Percentiles rank a stretch among this genome's conserved stretches.
Conservation (phyloP, 2,797 vertebrate genomes). For the Spinibarbus caldwelli region DNA sequence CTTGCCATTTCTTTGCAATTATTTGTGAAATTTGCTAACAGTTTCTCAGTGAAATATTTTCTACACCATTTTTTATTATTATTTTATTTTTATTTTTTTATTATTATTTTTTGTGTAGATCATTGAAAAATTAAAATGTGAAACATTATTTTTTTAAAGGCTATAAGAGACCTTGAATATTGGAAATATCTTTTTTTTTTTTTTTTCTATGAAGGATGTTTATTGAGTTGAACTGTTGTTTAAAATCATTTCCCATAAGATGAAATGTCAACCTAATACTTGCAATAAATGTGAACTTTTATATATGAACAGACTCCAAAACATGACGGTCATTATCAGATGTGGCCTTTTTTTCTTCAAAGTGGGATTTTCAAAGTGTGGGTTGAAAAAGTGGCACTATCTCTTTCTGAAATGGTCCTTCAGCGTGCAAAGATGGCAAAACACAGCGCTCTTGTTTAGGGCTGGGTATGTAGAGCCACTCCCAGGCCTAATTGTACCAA, state of each 20-base stretch:
- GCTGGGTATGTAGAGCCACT: conserved; percentile 75
- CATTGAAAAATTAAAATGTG: background rate
- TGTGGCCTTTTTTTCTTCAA: background rate
- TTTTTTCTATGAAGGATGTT: background rate
- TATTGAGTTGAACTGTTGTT: background rate
- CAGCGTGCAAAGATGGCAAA: conserved; percentile 76
- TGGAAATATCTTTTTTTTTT: too few species aligned
- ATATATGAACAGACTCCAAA: background rate
- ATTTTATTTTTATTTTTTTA: too few species aligned
- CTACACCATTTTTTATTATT: too few species aligned
- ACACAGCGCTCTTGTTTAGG: conserved; percentile 81
- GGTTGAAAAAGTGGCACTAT: background rate
- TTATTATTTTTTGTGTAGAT: too few species aligned
- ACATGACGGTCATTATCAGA: background rate
- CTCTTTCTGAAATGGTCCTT: conserved; percentile 64
- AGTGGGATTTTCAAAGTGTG: background rate
- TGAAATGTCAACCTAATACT: too few species aligned
- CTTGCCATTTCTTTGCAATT: too few species aligned
- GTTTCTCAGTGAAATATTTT: background rate
- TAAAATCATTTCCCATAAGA: background rate
- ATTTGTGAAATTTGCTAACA: background rate
- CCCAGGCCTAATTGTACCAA: conserved; percentile 75
- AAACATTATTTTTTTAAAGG: background rate
- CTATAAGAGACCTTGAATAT: background rate
- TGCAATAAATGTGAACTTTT: background rate